phyloP scores from a whole-genome alignment of 2,888 invertebrate species.

The Chrysolina haemoptera region DNA sequence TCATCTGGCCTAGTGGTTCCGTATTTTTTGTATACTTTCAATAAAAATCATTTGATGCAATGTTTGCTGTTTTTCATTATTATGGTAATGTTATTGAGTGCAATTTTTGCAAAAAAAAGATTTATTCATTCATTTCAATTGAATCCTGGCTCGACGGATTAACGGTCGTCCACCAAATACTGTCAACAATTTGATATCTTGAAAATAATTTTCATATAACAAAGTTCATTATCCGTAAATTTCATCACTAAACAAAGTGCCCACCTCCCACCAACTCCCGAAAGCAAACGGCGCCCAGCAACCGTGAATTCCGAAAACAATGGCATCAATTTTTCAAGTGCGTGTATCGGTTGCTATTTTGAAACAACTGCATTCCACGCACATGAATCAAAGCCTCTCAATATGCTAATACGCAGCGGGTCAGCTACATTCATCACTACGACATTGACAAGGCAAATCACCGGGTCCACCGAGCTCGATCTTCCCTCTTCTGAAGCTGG shows the following conservation, averaged over 20 bases:
- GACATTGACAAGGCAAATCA: constrained; percentile 70
- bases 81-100: too few relatives aligned
- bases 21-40: too few relatives aligned
- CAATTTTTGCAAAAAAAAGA: too few relatives aligned
- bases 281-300: not conserved
- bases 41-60: too few relatives aligned
- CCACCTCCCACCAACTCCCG: not conserved
- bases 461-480: constrained; percentile 46
- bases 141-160: too few relatives aligned
- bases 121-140: too few relatives aligned
- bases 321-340: constrained; percentile 33
- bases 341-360: constrained; percentile 62
- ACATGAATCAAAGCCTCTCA: constrained; percentile 68
- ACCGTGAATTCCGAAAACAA: constrained; percentile 33
- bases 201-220: too few relatives aligned
- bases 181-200: too few relatives aligned
- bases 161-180: too few relatives aligned
- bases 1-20: too few relatives aligned
- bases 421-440: constrained; percentile 67
- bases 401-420: constrained; percentile 68
- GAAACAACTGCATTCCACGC: constrained; percentile 65
- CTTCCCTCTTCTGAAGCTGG: constrained; percentile 6
- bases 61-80: too few relatives aligned
- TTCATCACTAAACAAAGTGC: not conserved
- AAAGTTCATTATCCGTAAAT: too few relatives aligned